Conservation (phyloP, 2,888 invertebrate species). For the Andrena fulva region DNA sequence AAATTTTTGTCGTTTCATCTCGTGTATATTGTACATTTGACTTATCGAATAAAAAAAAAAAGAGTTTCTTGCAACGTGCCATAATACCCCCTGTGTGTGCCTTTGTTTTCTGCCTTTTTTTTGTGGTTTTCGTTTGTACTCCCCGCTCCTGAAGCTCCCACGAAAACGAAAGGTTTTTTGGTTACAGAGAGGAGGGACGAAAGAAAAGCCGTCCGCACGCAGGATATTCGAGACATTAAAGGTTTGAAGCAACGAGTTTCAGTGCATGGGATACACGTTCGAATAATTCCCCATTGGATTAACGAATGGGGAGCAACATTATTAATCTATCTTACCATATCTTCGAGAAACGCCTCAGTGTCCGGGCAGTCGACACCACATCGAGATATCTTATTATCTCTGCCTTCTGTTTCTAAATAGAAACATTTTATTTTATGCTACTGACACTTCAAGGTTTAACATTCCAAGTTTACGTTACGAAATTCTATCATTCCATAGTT, state of each 20-base stretch:
- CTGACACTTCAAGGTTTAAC: not conserved
- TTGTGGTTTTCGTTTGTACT: constrained; percentile 40
- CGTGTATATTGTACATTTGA: constrained; percentile 62
- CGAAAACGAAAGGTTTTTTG: constrained; percentile 67
- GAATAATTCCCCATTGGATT: constrained; percentile 46
- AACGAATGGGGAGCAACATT: constrained; percentile 42
- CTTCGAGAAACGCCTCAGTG: constrained; percentile 39
- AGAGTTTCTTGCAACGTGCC: constrained; percentile 51
- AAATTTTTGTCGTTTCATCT: constrained; percentile 9
- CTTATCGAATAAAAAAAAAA: constrained; percentile 62
- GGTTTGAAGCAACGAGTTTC: constrained; percentile 80
- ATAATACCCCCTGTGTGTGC: constrained; percentile 54
- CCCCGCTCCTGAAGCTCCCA: constrained; percentile 50
- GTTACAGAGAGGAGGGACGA: constrained; percentile 82
- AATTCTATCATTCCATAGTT: not conserved
- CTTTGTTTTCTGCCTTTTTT: constrained; percentile 40
- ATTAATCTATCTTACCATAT: constrained; percentile 45
- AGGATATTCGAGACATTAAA: constrained; percentile 84
- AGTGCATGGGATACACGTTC: constrained; percentile 75
- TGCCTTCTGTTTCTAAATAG: not conserved
- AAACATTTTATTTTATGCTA: not conserved
- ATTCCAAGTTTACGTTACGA: constrained; percentile 10
- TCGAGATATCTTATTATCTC: constrained; percentile 16
- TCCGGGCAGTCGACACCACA: constrained; percentile 46
- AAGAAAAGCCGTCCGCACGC: constrained; percentile 78